Conservation (phyloP, 2,797 vertebrate species). For the Agapornis canus region DNA sequence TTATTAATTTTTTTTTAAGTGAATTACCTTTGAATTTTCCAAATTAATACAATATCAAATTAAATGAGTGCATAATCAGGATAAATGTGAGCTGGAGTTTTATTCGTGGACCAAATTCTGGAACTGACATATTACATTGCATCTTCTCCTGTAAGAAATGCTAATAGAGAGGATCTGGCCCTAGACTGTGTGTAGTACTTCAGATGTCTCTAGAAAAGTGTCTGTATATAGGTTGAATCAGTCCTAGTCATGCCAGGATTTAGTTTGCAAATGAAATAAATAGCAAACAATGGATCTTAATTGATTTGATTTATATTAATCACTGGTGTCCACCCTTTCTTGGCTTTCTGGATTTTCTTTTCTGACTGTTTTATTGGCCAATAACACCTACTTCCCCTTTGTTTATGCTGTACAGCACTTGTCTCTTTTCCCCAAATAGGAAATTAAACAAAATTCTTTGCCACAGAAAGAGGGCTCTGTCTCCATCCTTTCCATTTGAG, state of each 20-base stretch:
- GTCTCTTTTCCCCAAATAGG: not conserved
- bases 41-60: not conserved
- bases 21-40: conserved; percentile 13
- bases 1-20: conserved; percentile 1
- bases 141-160: not conserved
- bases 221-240: not conserved
- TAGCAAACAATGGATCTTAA: not conserved
- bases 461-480: conserved; percentile 13
- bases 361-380: not conserved
- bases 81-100: not conserved
- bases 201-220: not conserved
- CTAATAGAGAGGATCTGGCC: not conserved
- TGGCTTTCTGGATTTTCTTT: not conserved
- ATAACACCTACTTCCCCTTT: not conserved
- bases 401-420: not conserved
- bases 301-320: not conserved
- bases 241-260: not conserved
- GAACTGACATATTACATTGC: not conserved
- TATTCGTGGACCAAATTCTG: not conserved
- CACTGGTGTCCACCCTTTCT: not conserved
- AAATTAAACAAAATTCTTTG: conserved; percentile 37
- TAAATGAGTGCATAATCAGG: not conserved
- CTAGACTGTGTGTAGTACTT: not conserved
- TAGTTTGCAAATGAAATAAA: not conserved
- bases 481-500: not conserved